Conservation (phyloP, 2,888 invertebrate genomes). For the Ischnus inquisitorius region DNA sequence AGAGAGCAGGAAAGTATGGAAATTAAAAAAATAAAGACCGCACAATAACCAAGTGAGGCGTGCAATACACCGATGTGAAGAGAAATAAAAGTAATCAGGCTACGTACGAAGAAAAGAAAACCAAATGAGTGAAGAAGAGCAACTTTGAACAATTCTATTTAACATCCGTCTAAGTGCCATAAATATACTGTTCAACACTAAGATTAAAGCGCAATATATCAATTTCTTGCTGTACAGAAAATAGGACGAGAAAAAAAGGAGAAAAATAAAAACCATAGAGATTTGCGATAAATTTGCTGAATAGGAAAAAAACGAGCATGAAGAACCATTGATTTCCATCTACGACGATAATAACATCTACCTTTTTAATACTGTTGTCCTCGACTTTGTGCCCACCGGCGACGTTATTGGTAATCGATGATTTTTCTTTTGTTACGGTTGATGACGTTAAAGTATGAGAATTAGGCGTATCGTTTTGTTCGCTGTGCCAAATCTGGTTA, state of each 20-base stretch:
- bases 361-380: slow-evolving; percentile 82
- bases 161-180: slow-evolving; percentile 38
- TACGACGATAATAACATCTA: slow-evolving; percentile 68
- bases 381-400: slow-evolving; percentile 80
- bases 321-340: slow-evolving; percentile 38
- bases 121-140: slow-evolving; percentile 6
- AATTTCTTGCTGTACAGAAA: slow-evolving; percentile 36
- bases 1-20: slow-evolving; percentile 8
- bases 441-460: slow-evolving; percentile 79
- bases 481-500: slow-evolving; percentile 80
- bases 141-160: slow-evolving; percentile 27
- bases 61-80: slow-evolving; percentile 39
- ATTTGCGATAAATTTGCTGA: slow-evolving; percentile 30
- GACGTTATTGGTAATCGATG: slow-evolving; percentile 79
- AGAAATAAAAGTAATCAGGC: slow-evolving; percentile 1
- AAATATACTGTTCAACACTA: slow-evolving; percentile 19
- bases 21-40: slow-evolving; percentile 20
- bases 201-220: slow-evolving; percentile 43
- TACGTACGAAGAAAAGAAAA: not conserved
- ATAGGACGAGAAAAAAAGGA: slow-evolving; percentile 43
- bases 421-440: slow-evolving; percentile 81
- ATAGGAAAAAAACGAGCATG: slow-evolving; percentile 23
- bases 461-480: slow-evolving; percentile 80
- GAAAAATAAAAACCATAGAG: slow-evolving; percentile 59
- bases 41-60: slow-evolving; percentile 43